These are phyloP conservation scores for Phrynocephalus vlangalii DNA, from an alignment of 2,797 vertebrate species.

Conservation along the genomic window DNA sequence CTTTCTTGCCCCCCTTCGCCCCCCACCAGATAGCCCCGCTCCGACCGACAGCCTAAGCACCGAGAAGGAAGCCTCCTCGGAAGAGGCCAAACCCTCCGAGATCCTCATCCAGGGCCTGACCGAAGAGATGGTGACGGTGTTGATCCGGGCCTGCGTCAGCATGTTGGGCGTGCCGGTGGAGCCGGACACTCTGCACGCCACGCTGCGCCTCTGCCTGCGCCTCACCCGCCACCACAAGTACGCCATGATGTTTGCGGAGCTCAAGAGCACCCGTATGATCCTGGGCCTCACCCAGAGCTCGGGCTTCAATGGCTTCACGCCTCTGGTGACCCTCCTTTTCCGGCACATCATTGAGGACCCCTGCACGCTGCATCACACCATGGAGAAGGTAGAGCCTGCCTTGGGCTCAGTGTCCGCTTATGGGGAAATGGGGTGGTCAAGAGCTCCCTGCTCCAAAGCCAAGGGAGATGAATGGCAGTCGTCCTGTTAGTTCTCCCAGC, in stretches of 20 bases:
- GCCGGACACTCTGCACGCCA: slow-evolving; percentile 95
- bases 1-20: neutral
- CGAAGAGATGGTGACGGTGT: slow-evolving; percentile 91
- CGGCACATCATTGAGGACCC: slow-evolving; percentile 97
- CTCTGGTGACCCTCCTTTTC: slow-evolving; percentile 93
- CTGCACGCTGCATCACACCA: slow-evolving; percentile 93
- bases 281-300: slow-evolving; percentile 92
- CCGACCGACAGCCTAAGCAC: slow-evolving; percentile 6
- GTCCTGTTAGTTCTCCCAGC: too few species aligned
- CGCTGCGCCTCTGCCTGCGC: slow-evolving; percentile 91
- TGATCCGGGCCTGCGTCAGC: slow-evolving; percentile 94
- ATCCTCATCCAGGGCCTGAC: slow-evolving; percentile 90
- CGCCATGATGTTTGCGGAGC: slow-evolving; percentile 96
- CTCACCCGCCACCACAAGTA: slow-evolving; percentile 94
- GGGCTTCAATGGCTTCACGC: slow-evolving; percentile 95
- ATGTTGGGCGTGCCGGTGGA: slow-evolving; percentile 97
- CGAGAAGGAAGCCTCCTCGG: slow-evolving; percentile 26
- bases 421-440: neutral
- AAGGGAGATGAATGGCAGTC: too few species aligned
- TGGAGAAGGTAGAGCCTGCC: slow-evolving; percentile 88
- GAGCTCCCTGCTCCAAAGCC: too few species aligned
- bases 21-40: slow-evolving; percentile 16
- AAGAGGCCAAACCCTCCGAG: slow-evolving; percentile 72
- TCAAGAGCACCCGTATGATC: slow-evolving; percentile 96
- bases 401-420: neutral